Evolutionary conservation across 1,140 invertebrate species (phyloP), one percentile per base, ranked within the genome.

Genomic region (Harpegnathos saltator): DNA sequence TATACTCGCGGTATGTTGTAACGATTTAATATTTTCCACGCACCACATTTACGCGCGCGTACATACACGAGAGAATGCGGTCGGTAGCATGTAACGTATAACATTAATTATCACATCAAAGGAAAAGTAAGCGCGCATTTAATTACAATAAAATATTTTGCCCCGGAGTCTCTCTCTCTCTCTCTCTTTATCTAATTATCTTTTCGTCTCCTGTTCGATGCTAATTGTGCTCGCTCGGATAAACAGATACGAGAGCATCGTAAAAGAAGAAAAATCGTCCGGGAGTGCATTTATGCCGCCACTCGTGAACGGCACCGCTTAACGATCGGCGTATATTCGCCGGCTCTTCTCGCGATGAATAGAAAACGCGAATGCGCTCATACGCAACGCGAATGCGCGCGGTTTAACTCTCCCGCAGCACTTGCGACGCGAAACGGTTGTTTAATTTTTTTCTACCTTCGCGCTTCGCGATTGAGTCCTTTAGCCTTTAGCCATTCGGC

Each of bases 61-160:
- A 15, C 12, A 5, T 15, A 17, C 38, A 44, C 14, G 26, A 17
- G 33, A 71, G n/a, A 80, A 44, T 48, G 22, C 33, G 26, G 38
- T n/a, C n/a, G 63, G 15, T 15, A 22, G 22, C 22, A 2, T 33
- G 24, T 22, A 80, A 80, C 58, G 65, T 38, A 58, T 80, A 58
- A 33, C 29, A 65, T 80, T 80, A 80, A 80, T 80, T 80, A 71
- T 58, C 65, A 71, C 65, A 29, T 80, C 65, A 80, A 80, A 80
- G 52, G 38, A 22, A 52, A 80, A 80, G 75, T 69, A 80, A 58
- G 50, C 33, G 50, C 52, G 14, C 65, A 63, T 69, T 80, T 80
- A 80, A 80, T 80, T 71, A 69, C 33, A 52, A 80, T 69, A 65
- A n/a, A 48, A 29, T 48, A 80, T 69, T 80, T 69, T 69, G 50